A percentile compares a stretch with the other conserved stretches of the same genome.
phyloP scores from a whole-genome alignment of 64 coral and sea anemone species.

The Platygyra sinensis region DNA sequence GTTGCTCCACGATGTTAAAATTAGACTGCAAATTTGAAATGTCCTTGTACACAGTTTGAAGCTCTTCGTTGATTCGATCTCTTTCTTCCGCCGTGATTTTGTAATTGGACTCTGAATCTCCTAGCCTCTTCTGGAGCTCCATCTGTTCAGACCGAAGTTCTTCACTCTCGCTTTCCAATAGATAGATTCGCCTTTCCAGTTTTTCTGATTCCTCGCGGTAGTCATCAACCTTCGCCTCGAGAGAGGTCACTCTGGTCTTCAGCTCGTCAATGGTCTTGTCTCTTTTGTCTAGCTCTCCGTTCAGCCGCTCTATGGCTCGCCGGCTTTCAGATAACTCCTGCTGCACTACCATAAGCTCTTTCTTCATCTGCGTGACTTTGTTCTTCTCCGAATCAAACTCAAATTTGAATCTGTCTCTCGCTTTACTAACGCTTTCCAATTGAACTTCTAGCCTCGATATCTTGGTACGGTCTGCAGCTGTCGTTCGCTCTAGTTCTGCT shows the following conservation, averaged over 20 bases:
- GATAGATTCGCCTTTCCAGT: constrained; percentile 49
- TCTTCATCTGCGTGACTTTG: constrained; percentile 58
- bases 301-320: constrained; percentile 61
- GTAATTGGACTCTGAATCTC: constrained; percentile 79
- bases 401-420: constrained; percentile 70
- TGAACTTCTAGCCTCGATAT: constrained; percentile 72
- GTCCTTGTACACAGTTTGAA: constrained; percentile 82
- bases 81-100: constrained; percentile 68
- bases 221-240: constrained; percentile 75
- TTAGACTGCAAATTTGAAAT: constrained; percentile 83
- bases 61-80: constrained; percentile 79
- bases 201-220: constrained; percentile 57
- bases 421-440: constrained; percentile 54
- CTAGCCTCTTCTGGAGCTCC: constrained; percentile 65
- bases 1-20: constrained; percentile 74
- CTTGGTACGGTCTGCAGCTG: constrained; percentile 55
- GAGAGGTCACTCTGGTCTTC: constrained; percentile 48
- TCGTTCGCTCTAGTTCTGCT: constrained; percentile 36
- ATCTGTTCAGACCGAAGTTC: constrained; percentile 72
- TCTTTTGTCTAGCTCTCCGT: constrained; percentile 72
- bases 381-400: constrained; percentile 69
- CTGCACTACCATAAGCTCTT: constrained; percentile 66
- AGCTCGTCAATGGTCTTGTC: constrained; percentile 87
- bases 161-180: constrained; percentile 72
- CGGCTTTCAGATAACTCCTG: constrained; percentile 71